These are phyloP conservation scores for Lethenteron reissneri DNA, from an alignment of 2,113 vertebrate species.

Conservation along the genomic window DNA sequence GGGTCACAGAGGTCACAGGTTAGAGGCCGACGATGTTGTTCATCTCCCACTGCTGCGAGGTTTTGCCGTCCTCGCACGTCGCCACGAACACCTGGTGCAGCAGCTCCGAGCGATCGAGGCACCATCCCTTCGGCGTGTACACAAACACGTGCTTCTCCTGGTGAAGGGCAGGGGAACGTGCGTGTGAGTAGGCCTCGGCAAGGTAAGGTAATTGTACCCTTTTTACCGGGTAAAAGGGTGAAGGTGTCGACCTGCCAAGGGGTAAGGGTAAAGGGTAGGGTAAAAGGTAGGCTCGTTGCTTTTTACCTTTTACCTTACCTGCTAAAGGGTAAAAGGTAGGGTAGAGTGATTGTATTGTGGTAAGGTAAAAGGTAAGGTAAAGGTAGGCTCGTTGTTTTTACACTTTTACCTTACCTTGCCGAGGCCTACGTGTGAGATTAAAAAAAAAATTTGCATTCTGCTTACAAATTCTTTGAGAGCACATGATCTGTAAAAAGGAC, in stretches of 20 bases:
- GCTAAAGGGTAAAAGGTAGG: no score
- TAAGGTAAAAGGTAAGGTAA: neutral
- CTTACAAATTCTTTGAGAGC: neutral
- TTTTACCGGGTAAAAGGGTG: no score
- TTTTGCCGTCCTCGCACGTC: constrained; percentile 59
- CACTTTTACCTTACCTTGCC: neutral
- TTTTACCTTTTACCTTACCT: no score
- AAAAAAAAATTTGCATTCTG: neutral
- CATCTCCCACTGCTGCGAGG: constrained; percentile 87
- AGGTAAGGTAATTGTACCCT: neutral
- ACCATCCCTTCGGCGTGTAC: constrained; percentile 50
- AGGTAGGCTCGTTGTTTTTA: neutral
- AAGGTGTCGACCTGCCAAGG: no score
- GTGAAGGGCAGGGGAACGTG: constrained; percentile 16
- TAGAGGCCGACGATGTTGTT: constrained; percentile 84
- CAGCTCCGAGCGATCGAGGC: constrained; percentile 76
- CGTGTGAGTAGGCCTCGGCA: neutral
- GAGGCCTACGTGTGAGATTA: neutral
- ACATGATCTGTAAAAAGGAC: neutral
- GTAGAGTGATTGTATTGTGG: neutral
- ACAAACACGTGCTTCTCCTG: constrained; percentile 67
- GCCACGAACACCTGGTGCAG: constrained; percentile 77
- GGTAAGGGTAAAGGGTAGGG: no score
- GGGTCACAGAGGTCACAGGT: no score
- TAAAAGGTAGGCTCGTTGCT: no score